Evolutionary conservation across 2,797 vertebrate genomes (phyloP), one percentile per base, ranked within the genome.

Genomic region (Alcedo atthis): DNA sequence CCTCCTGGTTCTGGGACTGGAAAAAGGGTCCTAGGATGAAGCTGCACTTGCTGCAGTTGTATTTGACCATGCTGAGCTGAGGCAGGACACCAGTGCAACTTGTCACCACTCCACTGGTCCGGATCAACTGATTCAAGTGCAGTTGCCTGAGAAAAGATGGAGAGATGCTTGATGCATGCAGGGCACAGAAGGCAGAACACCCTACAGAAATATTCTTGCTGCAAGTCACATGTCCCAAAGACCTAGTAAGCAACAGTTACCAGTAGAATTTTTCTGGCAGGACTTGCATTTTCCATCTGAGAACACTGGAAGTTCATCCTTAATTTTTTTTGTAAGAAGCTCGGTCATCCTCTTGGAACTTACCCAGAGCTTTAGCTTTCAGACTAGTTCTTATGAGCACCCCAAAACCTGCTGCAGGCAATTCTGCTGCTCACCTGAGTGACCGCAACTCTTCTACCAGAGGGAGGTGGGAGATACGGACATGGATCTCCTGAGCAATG

Each of bases 1-100:
- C 99, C 73, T 99, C 99, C 98, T 99, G 99, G 97, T 99, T 99
- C 97, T 99, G 99, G 28, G 98, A 99, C 97, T 99, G 99, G 96
- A 98, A 99, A 92, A 99, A 99, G 3, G 99, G 99, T 6, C 99
- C 99, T 53, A 99, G 97, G 93, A 99, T 97, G 35, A 99, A 99
- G 97, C 91, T 98, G 67, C 99, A 99, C 97, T 99, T 99, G 98
- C 98, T 98, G 84, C 99, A 99, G 98, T 99, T 99, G 97, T 99
- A 99, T 80, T 99, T 99, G 96, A 99, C 98, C 99, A 99, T 98
- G 94, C 98, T 98, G 78, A 99, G 99, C 98, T 99, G 99, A 3
- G 99, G 99, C 54, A 99, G 98, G 53, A 99, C 99, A 0, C 99
- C 98, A 0, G 99, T 99, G 96, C 98, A 99, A 96, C 98, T 98